A percentile compares a stretch with the other conserved stretches of the same genome.
Conservation (phyloP, 1,140 invertebrate genomes). For the Zophobas morio region DNA sequence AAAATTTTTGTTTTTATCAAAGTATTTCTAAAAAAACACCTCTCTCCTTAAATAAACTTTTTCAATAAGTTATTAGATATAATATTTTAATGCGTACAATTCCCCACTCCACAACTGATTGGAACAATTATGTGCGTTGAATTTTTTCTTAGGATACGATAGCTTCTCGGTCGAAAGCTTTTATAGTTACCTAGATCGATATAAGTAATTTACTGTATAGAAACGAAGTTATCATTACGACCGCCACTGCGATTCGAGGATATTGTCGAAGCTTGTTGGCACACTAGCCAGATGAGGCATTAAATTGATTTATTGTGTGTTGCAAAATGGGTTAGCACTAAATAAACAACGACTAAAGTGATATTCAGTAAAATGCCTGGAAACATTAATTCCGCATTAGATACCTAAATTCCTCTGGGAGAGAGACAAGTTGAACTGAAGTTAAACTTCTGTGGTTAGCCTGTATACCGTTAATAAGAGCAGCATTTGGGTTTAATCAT, state of each 20-base stretch:
- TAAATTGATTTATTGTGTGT: slow-evolving; percentile 41
- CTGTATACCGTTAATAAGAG: slow-evolving; percentile 18
- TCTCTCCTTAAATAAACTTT: too few relatives aligned
- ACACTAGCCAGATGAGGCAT: slow-evolving; percentile 20
- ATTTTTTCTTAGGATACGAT: too few relatives aligned
- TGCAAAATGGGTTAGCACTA: slow-evolving; percentile 30
- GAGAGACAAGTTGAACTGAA: slow-evolving; percentile 18
- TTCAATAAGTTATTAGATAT: too few relatives aligned
- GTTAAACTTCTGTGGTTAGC: slow-evolving; percentile 25
- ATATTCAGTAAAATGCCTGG: slow-evolving; percentile 22
- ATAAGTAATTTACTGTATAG: slow-evolving; percentile 4
- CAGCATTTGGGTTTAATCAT: slow-evolving; percentile 1
- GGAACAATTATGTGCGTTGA: too few relatives aligned
- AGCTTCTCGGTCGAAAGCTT: background rate
- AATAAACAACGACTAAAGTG: slow-evolving; percentile 36
- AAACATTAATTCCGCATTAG: slow-evolving; percentile 38
- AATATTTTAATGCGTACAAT: too few relatives aligned
- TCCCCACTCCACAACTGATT: too few relatives aligned
- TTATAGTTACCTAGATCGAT: background rate
- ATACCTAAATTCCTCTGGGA: slow-evolving; percentile 16
- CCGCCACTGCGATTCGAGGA: background rate
- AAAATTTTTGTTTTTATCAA: too few relatives aligned
- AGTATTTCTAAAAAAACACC: too few relatives aligned
- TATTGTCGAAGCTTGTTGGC: slow-evolving; percentile 29
- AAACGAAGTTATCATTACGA: background rate